These are phyloP conservation scores for Dendrolimus houi DNA, from an alignment of 2,888 invertebrate genomes.

Conservation along the genomic window DNA sequence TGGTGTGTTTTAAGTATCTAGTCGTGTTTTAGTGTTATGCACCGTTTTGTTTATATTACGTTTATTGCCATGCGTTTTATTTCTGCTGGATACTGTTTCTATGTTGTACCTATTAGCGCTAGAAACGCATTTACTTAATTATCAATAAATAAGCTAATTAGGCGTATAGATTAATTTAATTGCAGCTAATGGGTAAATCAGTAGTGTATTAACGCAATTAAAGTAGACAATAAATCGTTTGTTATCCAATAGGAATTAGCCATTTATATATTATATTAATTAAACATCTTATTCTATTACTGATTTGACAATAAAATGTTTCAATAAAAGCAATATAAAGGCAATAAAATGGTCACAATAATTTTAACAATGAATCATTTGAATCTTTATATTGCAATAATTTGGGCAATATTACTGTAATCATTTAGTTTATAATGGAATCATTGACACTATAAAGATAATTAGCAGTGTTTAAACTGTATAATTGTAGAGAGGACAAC, in stretches of 20 bases:
- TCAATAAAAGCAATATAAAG: conserved; percentile 28
- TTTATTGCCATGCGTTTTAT: neutral
- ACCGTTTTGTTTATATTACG: neutral
- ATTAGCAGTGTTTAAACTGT: neutral
- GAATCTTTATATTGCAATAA: conserved; percentile 11
- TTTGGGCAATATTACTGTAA: neutral
- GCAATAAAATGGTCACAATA: conserved; percentile 40
- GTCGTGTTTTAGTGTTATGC: neutral
- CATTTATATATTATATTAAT: conserved; percentile 21
- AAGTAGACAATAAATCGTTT: neutral
- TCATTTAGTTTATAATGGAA: neutral
- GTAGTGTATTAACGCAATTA: neutral
- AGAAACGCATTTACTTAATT: neutral
- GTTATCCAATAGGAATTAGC: conserved; percentile 23
- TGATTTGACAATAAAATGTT: conserved; percentile 29
- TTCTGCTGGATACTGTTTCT: neutral
- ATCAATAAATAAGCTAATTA: neutral
- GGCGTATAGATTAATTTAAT: neutral
- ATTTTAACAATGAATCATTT: conserved; percentile 30
- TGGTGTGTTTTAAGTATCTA: neutral
- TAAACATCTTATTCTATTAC: conserved; percentile 17
- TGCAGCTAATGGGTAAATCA: neutral
- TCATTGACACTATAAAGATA: neutral
- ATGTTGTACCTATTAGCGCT: neutral
- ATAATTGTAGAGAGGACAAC: neutral